A percentile compares a stretch with the other conserved stretches of the same genome.
These are phyloP conservation scores for Macroglossus sobrinus DNA, from an alignment of 2,113 vertebrate species.

Conservation along the genomic window DNA sequence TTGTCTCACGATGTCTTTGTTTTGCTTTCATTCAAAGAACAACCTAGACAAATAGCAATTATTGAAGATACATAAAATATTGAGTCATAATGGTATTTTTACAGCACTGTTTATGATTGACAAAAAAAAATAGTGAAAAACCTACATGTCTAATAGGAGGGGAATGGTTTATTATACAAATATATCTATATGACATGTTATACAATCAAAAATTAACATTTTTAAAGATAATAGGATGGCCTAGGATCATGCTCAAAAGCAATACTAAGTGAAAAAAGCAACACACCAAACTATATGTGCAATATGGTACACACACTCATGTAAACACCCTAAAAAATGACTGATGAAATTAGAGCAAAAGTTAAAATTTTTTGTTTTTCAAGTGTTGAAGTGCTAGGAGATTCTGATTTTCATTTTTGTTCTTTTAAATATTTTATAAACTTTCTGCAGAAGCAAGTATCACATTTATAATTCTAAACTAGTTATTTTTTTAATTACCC, in stretches of 20 bases:
- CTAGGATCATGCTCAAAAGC: not conserved
- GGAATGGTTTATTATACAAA: not conserved
- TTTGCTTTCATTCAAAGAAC: not conserved
- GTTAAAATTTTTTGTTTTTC: not conserved
- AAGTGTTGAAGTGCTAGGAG: not conserved
- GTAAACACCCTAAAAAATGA: not conserved
- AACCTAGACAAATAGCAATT: not conserved
- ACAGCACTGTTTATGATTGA: not conserved
- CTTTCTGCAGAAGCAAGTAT: not conserved
- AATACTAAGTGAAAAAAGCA: not conserved
- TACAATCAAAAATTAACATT: too few species aligned
- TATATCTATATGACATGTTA: too few species aligned
- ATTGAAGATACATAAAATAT: not conserved
- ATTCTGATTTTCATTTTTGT: conserved; percentile 1
- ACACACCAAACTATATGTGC: not conserved
- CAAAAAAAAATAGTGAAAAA: not conserved
- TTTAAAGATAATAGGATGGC: not conserved
- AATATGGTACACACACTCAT: not conserved
- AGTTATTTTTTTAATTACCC: not conserved
- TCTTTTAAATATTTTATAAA: not conserved
- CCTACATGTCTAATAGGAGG: not conserved
- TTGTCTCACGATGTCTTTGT: not conserved
- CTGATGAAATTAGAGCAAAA: not conserved
- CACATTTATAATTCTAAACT: not conserved
- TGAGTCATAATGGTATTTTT: not conserved